Evolutionary conservation across 2,797 vertebrate species (phyloP), one percentile per base, ranked within the genome.

Genomic region (Kryptolebias ocellatus): DNA sequence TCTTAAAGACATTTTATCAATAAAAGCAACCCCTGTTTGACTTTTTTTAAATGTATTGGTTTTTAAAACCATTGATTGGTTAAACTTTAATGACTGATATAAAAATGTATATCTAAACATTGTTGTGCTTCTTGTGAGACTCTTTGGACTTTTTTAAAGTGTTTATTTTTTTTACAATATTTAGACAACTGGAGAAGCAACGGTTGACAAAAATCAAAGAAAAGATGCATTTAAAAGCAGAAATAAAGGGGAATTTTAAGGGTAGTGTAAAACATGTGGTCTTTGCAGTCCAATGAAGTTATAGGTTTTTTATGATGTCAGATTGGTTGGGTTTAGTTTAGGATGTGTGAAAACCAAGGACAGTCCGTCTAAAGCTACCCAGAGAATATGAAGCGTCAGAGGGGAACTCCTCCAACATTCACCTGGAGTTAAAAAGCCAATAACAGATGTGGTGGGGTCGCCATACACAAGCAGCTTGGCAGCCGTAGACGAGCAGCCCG

Each of bases 401-500:
- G 52, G 39, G 73, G 27, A 68, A 59, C 67, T 42, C 72, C 68
- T 60, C 62, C n/a, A 56, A 47, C 67, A 60, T 78, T 81, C 83
- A 88, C 86, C 82, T 79, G 60, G 66, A 83, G 72, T 89, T 82
- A 88, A 86, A 78, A 79, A 76, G 55, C 71, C 70, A 74, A 85
- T 83, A 83, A 74, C 60, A 68, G 70, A 83, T 69, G 79, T 54
- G 75, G 50, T 44, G 15, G 56, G 47, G 78, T 61, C 14, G 3
- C 74, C 53, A 3, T 55, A 76, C 69, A 80, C 84, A 79, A 72
- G 68, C 53, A 84, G 62, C 70, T 53, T 2, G 47, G 66, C 70
- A 46, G 65, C 67, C 54, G 67, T 64, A 47, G 66, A 81, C 74
- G 72, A 74, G 74, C 74, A 78, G 65, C 50, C 75, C 20, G 79